phyloP scores from a whole-genome alignment of 2,797 vertebrate species.

The Acestrorhynchus altus region DNA sequence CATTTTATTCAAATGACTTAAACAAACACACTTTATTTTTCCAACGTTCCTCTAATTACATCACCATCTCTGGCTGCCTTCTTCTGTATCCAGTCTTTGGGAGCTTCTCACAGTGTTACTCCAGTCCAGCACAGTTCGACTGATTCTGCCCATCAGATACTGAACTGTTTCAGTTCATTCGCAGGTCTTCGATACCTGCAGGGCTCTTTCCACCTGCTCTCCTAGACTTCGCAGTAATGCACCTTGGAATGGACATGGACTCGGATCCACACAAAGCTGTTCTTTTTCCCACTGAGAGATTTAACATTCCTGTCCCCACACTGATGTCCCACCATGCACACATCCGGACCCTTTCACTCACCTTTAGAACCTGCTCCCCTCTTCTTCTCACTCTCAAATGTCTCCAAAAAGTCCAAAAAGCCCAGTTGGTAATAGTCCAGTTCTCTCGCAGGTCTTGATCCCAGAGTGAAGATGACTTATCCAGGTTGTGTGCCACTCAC shows the following conservation, averaged over 20 bases:
- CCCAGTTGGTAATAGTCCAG: constrained; percentile 56
- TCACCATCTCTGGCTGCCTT: not conserved
- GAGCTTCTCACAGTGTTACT: too few relatives aligned
- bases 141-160: too few relatives aligned
- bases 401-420: constrained; percentile 13
- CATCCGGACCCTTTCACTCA: not conserved
- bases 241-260: too few relatives aligned
- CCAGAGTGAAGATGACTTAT: constrained; percentile 69
- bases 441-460: constrained; percentile 58
- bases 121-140: too few relatives aligned
- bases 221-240: constrained; percentile 37
- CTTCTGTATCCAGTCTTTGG: too few relatives aligned
- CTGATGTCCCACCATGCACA: not conserved
- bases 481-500: constrained; percentile 73
- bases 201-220: constrained; percentile 6
- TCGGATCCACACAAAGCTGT: too few relatives aligned
- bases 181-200: not conserved
- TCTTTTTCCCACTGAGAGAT: too few relatives aligned
- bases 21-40: constrained; percentile 8
- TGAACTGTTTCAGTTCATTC: too few relatives aligned
- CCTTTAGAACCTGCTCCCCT: constrained; percentile 2
- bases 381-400: constrained; percentile 28
- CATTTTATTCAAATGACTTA: constrained; percentile 5
- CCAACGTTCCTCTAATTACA: not conserved
- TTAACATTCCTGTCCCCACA: too few relatives aligned